Conservation (phyloP, 2,888 invertebrate species). For the Acleris cristana region DNA sequence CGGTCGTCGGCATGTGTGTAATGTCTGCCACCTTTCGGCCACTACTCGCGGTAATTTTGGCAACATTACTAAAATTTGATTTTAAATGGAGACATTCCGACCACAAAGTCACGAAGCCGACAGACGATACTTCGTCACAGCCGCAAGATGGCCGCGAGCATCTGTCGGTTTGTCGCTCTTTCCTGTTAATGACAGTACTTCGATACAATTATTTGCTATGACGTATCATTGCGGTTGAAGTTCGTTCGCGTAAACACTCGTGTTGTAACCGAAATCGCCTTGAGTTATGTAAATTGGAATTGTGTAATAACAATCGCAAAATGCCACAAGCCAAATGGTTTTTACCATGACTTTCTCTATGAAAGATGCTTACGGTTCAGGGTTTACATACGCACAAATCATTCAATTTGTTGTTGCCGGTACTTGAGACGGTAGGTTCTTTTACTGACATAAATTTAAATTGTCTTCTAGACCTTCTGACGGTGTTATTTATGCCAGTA, state of each 20-base stretch:
- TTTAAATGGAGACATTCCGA: constrained; percentile 76
- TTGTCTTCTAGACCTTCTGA: constrained; percentile 71
- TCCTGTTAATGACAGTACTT: constrained; percentile 70
- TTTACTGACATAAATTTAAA: constrained; percentile 76
- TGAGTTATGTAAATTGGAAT: constrained; percentile 58
- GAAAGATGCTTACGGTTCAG: not conserved
- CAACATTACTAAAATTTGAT: constrained; percentile 71
- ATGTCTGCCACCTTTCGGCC: constrained; percentile 56
- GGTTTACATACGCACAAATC: constrained; percentile 54
- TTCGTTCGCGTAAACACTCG: constrained; percentile 66
- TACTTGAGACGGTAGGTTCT: constrained; percentile 60
- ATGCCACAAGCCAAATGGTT: constrained; percentile 17
- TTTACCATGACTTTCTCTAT: constrained; percentile 16
- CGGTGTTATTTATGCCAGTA: constrained; percentile 79
- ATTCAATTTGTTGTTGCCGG: constrained; percentile 60
- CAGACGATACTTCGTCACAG: constrained; percentile 63
- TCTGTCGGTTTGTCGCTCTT: constrained; percentile 81
- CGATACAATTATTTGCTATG: constrained; percentile 72
- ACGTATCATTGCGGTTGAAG: constrained; percentile 71
- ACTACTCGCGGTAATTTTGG: constrained; percentile 60
- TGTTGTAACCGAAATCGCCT: constrained; percentile 53
- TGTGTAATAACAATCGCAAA: constrained; percentile 17
- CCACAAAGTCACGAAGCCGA: constrained; percentile 74
- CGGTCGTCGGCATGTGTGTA: constrained; percentile 55
- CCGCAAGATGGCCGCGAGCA: constrained; percentile 80